A percentile compares a stretch with the other conserved stretches of the same genome.
Conservation (phyloP, 2,113 vertebrate species). For the Lonchura striata region DNA sequence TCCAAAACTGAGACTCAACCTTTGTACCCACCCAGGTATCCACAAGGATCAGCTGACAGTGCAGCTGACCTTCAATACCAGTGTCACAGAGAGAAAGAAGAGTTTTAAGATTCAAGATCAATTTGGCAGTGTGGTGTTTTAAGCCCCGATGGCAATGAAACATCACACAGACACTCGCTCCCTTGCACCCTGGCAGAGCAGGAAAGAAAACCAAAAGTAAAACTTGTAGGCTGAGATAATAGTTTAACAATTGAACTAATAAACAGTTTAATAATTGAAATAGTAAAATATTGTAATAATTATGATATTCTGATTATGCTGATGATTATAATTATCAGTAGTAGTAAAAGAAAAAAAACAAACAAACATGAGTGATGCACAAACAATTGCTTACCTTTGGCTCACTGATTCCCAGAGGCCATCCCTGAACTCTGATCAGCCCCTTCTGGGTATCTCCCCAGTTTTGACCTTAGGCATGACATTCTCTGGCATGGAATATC, state of each 20-base stretch:
- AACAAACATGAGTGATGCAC: background rate
- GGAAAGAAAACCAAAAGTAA: background rate
- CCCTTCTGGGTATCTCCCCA: background rate
- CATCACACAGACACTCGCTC: fast-evolving
- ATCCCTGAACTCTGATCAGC: background rate
- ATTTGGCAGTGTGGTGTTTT: background rate
- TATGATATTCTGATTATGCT: background rate
- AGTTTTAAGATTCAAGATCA: background rate
- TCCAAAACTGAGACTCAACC: background rate
- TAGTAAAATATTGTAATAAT: background rate
- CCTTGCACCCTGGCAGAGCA: background rate
- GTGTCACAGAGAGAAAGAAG: background rate
- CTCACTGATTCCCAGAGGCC: background rate
- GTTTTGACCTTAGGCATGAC: background rate
- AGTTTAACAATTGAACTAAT: background rate
- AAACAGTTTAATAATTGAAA: background rate
- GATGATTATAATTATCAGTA: background rate
- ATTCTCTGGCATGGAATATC: background rate
- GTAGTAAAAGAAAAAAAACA: background rate
- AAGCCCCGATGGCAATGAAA: background rate
- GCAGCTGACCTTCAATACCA: background rate
- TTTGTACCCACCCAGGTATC: background rate
- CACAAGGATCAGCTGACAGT: background rate
- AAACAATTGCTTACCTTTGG: background rate
- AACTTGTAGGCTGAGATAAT: background rate